A percentile compares a stretch with the other conserved stretches of the same genome.
These are phyloP conservation scores for Goniozus legneri DNA, from an alignment of 1,140 invertebrate genomes.

Conservation along the genomic window DNA sequence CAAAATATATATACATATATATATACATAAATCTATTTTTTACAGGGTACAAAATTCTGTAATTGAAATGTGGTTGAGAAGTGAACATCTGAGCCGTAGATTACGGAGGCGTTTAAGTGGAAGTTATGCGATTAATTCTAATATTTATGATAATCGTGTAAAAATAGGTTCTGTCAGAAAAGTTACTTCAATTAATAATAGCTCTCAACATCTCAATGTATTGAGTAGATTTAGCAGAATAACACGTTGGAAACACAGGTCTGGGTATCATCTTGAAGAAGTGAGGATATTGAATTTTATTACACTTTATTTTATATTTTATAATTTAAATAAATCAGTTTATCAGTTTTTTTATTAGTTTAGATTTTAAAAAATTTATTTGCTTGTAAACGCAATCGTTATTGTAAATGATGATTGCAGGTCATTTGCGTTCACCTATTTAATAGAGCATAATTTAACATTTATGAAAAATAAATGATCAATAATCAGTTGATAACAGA, in stretches of 20 bases:
- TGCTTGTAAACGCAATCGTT: slow-evolving; percentile 9
- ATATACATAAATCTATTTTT: slow-evolving; percentile 4
- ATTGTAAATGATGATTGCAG: slow-evolving; percentile 22
- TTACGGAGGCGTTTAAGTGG: slow-evolving; percentile 45
- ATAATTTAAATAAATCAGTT: neutral
- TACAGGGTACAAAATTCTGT: slow-evolving; percentile 19
- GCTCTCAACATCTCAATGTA: slow-evolving; percentile 38
- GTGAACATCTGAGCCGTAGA: slow-evolving; percentile 48
- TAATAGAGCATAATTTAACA: slow-evolving; percentile 19
- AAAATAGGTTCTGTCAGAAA: slow-evolving; percentile 42
- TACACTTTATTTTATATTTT: neutral
- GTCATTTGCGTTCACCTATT: slow-evolving; percentile 13
- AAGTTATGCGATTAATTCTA: slow-evolving; percentile 25
- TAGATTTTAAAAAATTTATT: slow-evolving; percentile 5
- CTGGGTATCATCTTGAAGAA: slow-evolving; percentile 49
- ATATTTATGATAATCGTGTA: slow-evolving; percentile 34
- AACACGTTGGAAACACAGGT: slow-evolving; percentile 46
- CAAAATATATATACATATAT: neutral
- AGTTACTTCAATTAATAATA: slow-evolving; percentile 41
- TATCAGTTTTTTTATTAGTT: neutral
- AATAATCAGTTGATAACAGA: slow-evolving; percentile 10
- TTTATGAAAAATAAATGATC: slow-evolving; percentile 16
- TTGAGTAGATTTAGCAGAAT: slow-evolving; percentile 44
- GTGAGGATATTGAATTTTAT: slow-evolving; percentile 23
- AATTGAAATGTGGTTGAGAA: slow-evolving; percentile 50